Conservation (phyloP, 2,113 vertebrate species). For the Cricetomys ansorgei region DNA sequence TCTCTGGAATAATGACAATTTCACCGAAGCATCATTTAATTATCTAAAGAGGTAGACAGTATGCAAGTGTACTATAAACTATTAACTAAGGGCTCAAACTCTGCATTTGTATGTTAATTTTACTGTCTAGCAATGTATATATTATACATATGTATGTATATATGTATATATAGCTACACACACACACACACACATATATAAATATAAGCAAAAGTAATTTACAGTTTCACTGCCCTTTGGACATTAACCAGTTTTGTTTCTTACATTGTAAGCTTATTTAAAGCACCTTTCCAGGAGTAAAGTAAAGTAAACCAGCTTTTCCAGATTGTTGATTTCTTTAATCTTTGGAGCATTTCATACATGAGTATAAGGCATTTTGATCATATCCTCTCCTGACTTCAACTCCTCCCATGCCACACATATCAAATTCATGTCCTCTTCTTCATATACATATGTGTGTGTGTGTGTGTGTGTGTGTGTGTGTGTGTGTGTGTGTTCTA, state of each 20-base stretch:
- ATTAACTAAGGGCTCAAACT: conserved; percentile 23
- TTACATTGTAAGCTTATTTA: conserved; percentile 50
- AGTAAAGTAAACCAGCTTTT: conserved; percentile 46
- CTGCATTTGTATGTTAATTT: conserved; percentile 32
- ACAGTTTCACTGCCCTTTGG: conserved; percentile 11
- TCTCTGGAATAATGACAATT: not conserved
- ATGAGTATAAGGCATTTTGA: not conserved
- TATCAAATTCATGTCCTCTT: not conserved
- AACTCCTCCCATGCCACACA: not conserved
- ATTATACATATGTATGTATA: too few species aligned
- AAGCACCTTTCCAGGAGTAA: conserved; percentile 20
- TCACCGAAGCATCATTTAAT: conserved; percentile 42
- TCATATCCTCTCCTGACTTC: not conserved
- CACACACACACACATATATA: too few species aligned
- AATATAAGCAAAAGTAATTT: conserved; percentile 31
- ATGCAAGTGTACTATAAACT: conserved; percentile 7
- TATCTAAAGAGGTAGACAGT: not conserved
- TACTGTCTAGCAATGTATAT: conserved; percentile 50
- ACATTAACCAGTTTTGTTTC: conserved; percentile 46
- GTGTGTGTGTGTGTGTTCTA: not conserved
- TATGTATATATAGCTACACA: too few species aligned
- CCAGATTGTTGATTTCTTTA: not conserved
- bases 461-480: not conserved
- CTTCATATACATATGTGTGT: not conserved
- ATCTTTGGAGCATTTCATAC: not conserved